phyloP scores from a whole-genome alignment of 2,113 vertebrate species.

The Rynchops niger region DNA sequence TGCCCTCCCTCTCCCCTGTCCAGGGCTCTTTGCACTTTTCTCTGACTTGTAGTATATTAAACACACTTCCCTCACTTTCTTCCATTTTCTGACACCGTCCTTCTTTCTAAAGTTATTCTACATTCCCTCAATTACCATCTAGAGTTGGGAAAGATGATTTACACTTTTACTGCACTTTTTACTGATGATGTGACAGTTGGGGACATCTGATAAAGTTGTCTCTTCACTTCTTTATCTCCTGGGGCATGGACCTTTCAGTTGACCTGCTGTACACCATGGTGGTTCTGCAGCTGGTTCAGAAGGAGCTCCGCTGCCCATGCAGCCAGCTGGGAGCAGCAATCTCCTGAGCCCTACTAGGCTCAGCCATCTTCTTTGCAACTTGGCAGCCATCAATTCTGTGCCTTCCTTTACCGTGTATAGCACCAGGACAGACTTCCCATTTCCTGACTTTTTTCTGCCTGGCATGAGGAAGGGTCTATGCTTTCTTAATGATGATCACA shows the following conservation, averaged over 20 bases:
- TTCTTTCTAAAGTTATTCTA: neutral
- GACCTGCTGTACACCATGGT: neutral
- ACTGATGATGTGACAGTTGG: fast-evolving
- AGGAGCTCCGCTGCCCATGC: neutral
- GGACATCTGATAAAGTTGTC: neutral
- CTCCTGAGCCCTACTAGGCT: neutral
- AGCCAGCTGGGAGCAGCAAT: neutral
- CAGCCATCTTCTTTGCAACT: neutral
- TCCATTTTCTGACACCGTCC: neutral
- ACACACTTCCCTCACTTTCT: neutral
- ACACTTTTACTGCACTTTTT: neutral
- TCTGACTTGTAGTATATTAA: neutral
- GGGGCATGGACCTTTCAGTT: neutral
- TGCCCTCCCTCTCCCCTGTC: neutral
- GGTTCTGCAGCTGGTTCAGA: neutral
- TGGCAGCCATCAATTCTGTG: neutral
- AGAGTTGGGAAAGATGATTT: neutral
- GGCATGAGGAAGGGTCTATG: neutral
- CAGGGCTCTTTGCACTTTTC: neutral
- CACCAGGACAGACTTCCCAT: neutral
- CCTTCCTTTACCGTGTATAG: neutral
- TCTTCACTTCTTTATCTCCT: neutral
- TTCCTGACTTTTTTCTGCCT: neutral
- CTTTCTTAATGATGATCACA: neutral
- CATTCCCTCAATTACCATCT: neutral